Conservation (phyloP, 2,888 invertebrate genomes). For the Endotricha flammealis region DNA sequence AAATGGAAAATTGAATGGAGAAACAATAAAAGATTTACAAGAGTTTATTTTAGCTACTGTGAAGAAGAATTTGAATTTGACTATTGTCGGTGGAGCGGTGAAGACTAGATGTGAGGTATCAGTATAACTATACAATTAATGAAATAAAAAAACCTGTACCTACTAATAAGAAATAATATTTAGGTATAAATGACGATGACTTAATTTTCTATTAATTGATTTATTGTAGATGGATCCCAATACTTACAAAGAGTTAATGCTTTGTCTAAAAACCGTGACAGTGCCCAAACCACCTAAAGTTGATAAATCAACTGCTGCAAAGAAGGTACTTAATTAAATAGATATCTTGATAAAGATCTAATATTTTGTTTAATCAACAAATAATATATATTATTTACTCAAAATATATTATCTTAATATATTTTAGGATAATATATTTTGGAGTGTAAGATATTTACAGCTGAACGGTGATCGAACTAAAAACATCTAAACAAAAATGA, state of each 20-base stretch:
- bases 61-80: slow-evolving; percentile 60
- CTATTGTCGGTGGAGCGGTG: slow-evolving; percentile 64
- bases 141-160: too few species aligned
- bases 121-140: too few species aligned
- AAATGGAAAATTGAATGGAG: slow-evolving; percentile 55
- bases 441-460: too few species aligned
- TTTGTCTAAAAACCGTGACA: slow-evolving; percentile 49
- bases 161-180: too few species aligned
- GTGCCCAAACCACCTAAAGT: slow-evolving; percentile 32
- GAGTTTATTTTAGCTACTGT: slow-evolving; percentile 53
- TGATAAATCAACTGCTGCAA: slow-evolving; percentile 45
- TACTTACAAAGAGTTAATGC: slow-evolving; percentile 55
- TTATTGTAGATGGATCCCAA: slow-evolving; percentile 55
- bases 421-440: too few species aligned
- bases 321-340: slow-evolving; percentile 53
- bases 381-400: too few species aligned
- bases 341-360: too few species aligned
- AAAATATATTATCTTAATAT: too few species aligned
- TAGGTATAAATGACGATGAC: neutral
- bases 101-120: slow-evolving; percentile 71
- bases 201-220: slow-evolving; percentile 9
- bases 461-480: too few species aligned
- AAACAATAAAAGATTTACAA: slow-evolving; percentile 48
- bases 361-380: too few species aligned
- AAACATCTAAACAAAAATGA: too few species aligned